A percentile compares a stretch with the other conserved stretches of the same genome.
These are phyloP conservation scores for Lycodopsis pacificus DNA, from an alignment of 2,797 vertebrate genomes.

Conservation along the genomic window DNA sequence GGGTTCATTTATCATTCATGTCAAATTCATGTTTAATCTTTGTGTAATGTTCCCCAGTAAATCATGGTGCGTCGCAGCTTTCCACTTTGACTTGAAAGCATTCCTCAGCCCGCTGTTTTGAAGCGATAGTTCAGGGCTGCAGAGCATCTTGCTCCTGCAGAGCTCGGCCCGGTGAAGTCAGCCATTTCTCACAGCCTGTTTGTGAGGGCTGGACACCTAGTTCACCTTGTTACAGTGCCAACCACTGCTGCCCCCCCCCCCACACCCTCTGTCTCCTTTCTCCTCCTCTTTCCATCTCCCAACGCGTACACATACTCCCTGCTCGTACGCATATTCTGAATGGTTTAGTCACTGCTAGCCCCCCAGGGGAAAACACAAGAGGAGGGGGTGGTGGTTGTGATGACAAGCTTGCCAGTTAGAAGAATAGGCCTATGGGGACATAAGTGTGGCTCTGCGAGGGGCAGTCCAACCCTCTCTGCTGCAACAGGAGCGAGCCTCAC, in stretches of 20 bases:
- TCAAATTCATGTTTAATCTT: not conserved
- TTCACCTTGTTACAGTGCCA: constrained; percentile 71
- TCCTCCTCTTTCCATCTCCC: constrained; percentile 76
- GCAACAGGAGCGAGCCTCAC: constrained; percentile 45
- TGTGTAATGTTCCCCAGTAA: constrained; percentile 30
- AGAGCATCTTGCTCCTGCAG: constrained; percentile 30
- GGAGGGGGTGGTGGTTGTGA: constrained; percentile 76
- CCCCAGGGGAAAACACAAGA: constrained; percentile 75
- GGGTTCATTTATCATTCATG: constrained; percentile 9
- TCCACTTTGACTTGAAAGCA: constrained; percentile 52
- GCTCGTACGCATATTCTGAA: constrained; percentile 81
- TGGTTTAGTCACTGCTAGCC: constrained; percentile 84
- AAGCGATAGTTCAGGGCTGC: constrained; percentile 36
- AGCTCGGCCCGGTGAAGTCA: constrained; percentile 32
- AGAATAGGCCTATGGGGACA: constrained; percentile 79
- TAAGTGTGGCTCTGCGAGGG: constrained; percentile 67
- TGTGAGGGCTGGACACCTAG: constrained; percentile 56
- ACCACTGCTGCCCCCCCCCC: constrained; percentile 46
- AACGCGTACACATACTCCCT: constrained; percentile 75
- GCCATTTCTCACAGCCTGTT: constrained; percentile 68
- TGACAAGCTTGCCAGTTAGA: constrained; percentile 81
- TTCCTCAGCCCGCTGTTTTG: constrained; percentile 52
- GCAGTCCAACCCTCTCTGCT: constrained; percentile 45
- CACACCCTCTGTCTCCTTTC: constrained; percentile 54
- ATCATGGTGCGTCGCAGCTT: constrained; percentile 19